Conservation (phyloP, 2,113 vertebrate genomes). For the Rhombomys opimus region DNA sequence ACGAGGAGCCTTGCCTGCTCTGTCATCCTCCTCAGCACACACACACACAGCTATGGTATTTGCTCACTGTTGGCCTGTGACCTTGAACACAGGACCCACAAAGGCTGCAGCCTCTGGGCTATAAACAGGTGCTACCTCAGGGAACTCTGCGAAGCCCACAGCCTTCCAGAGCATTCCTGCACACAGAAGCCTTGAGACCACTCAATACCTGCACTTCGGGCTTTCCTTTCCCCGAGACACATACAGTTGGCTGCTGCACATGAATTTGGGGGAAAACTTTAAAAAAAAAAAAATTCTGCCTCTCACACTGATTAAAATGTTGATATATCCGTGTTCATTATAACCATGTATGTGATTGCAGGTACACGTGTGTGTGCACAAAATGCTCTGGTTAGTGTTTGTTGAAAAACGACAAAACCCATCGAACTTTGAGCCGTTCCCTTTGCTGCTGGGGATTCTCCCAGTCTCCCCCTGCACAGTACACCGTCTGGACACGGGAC, state of each 20-base stretch:
- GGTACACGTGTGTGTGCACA: not conserved
- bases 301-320: not conserved
- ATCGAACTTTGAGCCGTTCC: not conserved
- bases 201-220: no score
- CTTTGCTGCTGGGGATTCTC: slow-evolving; percentile 16
- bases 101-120: not conserved
- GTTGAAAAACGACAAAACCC: not conserved
- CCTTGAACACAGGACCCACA: not conserved
- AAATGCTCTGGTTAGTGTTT: not conserved
- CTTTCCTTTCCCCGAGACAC: not conserved
- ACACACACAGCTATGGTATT: not conserved
- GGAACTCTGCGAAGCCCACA: not conserved
- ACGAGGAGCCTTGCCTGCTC: not conserved
- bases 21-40: not conserved
- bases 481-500: not conserved
- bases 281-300: not conserved
- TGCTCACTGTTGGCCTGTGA: not conserved
- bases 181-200: not conserved
- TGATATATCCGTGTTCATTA: not conserved
- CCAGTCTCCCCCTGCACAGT: not conserved
- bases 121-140: not conserved
- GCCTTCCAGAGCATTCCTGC: not conserved
- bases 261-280: not conserved
- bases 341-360: not conserved
- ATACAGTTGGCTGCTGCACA: not conserved